Conservation (phyloP, 2,888 invertebrate species). For the Patella caerulea region DNA sequence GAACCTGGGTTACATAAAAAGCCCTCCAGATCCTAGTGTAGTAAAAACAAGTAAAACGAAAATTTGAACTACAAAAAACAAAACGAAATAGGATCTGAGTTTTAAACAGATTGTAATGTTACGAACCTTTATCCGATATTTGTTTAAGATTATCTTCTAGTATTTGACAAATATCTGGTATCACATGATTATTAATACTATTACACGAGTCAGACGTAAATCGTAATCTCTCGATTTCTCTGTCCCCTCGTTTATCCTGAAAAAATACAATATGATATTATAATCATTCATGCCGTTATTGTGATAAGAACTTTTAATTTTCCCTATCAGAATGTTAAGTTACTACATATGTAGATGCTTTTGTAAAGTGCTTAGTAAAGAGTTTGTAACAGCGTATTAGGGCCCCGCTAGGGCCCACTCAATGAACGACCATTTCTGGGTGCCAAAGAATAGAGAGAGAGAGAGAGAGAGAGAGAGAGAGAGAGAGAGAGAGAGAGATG, state of each 20-base stretch:
- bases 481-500: no score
- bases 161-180: not conserved
- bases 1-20: no score
- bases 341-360: not conserved
- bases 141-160: not conserved
- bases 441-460: no score
- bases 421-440: not conserved
- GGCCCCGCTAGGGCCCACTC: not conserved
- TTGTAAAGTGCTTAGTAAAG: not conserved
- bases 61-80: no score
- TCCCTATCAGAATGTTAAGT: not conserved
- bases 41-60: no score
- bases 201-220: not conserved
- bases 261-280: not conserved
- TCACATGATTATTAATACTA: not conserved
- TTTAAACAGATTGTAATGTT: not conserved
- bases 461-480: no score
- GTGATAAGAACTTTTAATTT: no score
- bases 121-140: not conserved
- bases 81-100: not conserved
- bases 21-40: no score
- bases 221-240: not conserved
- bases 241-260: not conserved
- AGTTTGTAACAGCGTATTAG: not conserved
- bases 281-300: no score